Evolutionary conservation across 2,797 vertebrate genomes (phyloP).

Genomic region (Lacerta agilis): DNA sequence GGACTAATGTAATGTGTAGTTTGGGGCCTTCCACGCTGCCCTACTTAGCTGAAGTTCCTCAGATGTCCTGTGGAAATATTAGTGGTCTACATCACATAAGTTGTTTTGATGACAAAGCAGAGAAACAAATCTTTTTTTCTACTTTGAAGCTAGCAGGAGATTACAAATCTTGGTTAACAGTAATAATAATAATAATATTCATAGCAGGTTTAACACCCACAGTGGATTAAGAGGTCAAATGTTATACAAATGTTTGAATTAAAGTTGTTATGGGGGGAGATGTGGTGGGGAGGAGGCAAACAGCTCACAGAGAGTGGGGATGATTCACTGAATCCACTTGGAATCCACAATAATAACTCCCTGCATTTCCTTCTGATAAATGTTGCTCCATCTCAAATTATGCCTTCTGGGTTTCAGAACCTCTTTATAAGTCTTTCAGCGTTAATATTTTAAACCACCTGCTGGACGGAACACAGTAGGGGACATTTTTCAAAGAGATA

Average conservation of each 20-base stretch:
- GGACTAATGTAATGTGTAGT: no score
- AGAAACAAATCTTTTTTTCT: not conserved
- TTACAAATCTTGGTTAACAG: not conserved
- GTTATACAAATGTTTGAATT: not conserved
- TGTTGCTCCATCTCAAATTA: not conserved
- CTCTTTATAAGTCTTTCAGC: not conserved
- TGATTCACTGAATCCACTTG: not conserved
- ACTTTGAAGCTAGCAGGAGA: not conserved
- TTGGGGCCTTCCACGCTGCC: no score
- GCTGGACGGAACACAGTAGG: not conserved
- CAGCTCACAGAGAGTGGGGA: not conserved
- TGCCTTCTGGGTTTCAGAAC: not conserved
- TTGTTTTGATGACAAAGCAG: not conserved
- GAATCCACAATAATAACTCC: not conserved
- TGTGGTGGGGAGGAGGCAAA: not conserved
- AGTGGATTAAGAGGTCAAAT: not conserved
- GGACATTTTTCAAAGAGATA: not conserved
- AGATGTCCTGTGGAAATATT: not conserved
- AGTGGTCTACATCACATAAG: not conserved
- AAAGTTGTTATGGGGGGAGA: not conserved
- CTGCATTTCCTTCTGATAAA: not conserved
- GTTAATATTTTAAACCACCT: not conserved
- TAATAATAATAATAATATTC: not conserved
- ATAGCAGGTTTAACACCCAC: not conserved
- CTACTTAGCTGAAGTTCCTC: not conserved